phyloP scores from a whole-genome alignment of 1,140 invertebrate genomes.

The Cephus cinctus region DNA sequence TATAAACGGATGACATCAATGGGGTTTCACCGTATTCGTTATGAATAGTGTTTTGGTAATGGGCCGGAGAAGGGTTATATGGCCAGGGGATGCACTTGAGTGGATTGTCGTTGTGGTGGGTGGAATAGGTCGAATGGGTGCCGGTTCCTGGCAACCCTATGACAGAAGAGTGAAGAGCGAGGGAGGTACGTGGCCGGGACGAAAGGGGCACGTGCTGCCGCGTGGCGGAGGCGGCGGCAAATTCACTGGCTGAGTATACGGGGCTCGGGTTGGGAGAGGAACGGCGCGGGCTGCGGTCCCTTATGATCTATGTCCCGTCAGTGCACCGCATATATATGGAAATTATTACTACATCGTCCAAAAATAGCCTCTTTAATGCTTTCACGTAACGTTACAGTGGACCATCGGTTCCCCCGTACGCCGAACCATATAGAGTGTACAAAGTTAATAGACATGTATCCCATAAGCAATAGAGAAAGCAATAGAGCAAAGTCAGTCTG shows the following conservation, averaged over 20 bases:
- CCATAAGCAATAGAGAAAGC: too few species aligned
- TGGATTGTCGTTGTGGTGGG: conserved; percentile 47
- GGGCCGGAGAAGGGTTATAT: conserved; percentile 38
- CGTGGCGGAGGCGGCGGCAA: conserved; percentile 44
- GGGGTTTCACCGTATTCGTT: conserved; percentile 12
- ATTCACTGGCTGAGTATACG: too few species aligned
- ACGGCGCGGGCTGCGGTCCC: conserved; percentile 18
- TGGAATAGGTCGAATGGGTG: conserved; percentile 26
- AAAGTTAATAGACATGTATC: too few species aligned
- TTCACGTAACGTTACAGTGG: neutral
- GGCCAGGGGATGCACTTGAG: conserved; percentile 40
- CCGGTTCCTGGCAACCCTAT: neutral
- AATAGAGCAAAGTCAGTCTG: too few species aligned
- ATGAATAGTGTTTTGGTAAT: conserved; percentile 38
- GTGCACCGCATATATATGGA: conserved; percentile 39
- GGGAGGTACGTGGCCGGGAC: conserved; percentile 15
- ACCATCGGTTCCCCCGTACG: neutral
- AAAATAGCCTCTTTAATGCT: conserved; percentile 32
- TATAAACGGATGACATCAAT: conserved; percentile 2
- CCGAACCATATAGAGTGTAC: too few species aligned
- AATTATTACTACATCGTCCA: conserved; percentile 46
- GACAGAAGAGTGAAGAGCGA: neutral
- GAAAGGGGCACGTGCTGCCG: conserved; percentile 44
- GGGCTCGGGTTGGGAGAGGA: neutral
- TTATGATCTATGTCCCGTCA: conserved; percentile 48